These are phyloP conservation scores for Venusia cambrica DNA, from an alignment of 2,888 invertebrate species.

Conservation along the genomic window DNA sequence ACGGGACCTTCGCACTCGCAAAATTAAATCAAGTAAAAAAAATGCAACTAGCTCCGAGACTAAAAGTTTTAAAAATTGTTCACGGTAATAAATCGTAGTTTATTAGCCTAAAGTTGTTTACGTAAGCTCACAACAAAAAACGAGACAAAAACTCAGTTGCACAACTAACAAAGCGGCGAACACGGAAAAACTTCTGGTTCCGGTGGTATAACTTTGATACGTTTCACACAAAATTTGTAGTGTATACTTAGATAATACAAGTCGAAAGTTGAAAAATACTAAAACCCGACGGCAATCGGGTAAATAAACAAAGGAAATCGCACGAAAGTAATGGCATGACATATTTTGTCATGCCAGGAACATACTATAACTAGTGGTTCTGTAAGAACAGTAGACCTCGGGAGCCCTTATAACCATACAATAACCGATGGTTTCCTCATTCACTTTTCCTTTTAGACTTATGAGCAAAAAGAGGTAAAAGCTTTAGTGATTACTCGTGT, in stretches of 20 bases:
- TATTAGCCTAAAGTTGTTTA: constrained; percentile 21
- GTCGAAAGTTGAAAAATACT: constrained; percentile 2
- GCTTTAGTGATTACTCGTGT: too few relatives aligned
- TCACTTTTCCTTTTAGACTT: too few relatives aligned
- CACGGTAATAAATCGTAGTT: constrained; percentile 20
- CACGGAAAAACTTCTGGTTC: constrained; percentile 18
- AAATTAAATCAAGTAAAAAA: constrained; percentile 2
- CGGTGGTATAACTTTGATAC: constrained; percentile 14
- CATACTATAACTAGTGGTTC: too few relatives aligned
- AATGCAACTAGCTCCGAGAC: constrained; percentile 5
- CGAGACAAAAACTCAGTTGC: constrained; percentile 18
- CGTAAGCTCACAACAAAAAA: constrained; percentile 22
- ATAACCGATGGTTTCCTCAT: too few relatives aligned
- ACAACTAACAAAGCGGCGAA: constrained; percentile 19
- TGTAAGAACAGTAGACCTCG: too few relatives aligned
- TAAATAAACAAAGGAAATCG: too few relatives aligned
- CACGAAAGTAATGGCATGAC: too few relatives aligned
- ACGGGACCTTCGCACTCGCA: too few relatives aligned
- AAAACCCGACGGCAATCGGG: constrained; percentile 4
- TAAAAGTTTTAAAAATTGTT: constrained; percentile 20
- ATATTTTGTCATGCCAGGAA: too few relatives aligned
- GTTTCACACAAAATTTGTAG: constrained; percentile 8
- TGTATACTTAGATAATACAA: constrained; percentile 2
- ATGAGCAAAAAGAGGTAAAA: too few relatives aligned
- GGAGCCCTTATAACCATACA: too few relatives aligned